Evolutionary conservation across 2,113 vertebrate genomes (phyloP).

Genomic region (Arizona elegans): DNA sequence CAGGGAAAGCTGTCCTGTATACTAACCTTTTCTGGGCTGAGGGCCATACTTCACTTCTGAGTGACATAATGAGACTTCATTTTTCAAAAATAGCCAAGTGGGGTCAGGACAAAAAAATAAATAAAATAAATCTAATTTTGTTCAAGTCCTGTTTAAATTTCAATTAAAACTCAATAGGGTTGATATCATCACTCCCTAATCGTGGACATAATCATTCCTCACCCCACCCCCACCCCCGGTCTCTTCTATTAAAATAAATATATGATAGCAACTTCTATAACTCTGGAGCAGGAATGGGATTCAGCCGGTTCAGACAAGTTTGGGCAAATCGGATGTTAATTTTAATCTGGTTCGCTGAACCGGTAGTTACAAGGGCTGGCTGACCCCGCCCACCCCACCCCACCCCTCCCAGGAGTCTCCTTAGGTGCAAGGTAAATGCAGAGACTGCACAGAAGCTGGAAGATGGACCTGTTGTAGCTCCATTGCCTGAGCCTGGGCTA

Average conservation of each 20-base stretch:
- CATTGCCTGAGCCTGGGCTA: too few species aligned
- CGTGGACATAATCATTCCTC: not conserved
- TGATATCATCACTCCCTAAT: not conserved
- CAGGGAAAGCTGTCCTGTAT: not conserved
- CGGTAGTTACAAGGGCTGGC: too few species aligned
- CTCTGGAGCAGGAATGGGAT: not conserved
- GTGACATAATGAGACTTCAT: not conserved
- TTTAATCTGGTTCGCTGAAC: too few species aligned
- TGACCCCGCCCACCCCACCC: too few species aligned
- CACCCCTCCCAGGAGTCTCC: too few species aligned
- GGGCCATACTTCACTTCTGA: not conserved
- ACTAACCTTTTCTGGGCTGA: not conserved
- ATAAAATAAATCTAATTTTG: not conserved
- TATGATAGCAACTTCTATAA: not conserved
- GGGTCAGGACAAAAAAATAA: not conserved
- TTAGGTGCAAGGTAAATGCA: too few species aligned
- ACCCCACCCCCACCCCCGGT: too few species aligned
- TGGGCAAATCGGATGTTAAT: too few species aligned
- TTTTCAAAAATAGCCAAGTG: not conserved
- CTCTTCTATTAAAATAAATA: not conserved
- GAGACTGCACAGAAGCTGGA: too few species aligned
- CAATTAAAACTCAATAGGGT: not conserved
- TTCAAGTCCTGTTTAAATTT: not conserved
- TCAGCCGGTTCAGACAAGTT: too few species aligned
- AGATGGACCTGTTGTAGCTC: too few species aligned